Evolutionary conservation across 2,113 vertebrate genomes (phyloP), one percentile per base, ranked within the genome.

Genomic region (Fregata magnificens): DNA sequence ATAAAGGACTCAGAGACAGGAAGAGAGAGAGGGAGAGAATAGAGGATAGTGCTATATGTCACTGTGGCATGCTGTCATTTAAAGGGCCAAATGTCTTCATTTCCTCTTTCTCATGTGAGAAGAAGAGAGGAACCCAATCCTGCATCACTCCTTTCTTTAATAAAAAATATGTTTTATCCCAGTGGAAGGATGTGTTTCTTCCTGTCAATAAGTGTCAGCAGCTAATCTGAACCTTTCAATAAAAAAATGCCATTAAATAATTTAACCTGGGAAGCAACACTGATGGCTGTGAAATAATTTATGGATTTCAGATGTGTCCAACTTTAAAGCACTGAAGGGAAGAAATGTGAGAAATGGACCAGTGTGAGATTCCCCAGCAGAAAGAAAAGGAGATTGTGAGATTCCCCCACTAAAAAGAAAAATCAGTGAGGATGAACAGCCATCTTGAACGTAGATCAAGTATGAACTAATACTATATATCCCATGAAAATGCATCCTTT

Each of bases 161-260:
- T 96, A 98, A 97, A 97, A 98, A 94, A 82, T 95, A 97, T 88
- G 72, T 69, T 97, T 98, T 96, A 94, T 97, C 94, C 95, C 95
- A 94, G 86, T 56, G 69, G 97, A 93, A 91, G 69, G 80, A 92
- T 44, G 67, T 95, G 92, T 97, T 98, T 97, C 95, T 97, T 95
- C 78, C 90, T 97, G 96, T 97, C 98, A 93, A 96, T 98, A 98
- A 96, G 80, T 98, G 96, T 97, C 97, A 97, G 94, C 87, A 95
- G 91, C 93, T 97, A 98, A 98, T 98, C 97, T 96, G 97, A 98
- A 97, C 69, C 86, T 96, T 97, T 98, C 97, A 96, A 97, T 98
- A 97, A 98, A 98, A 98, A 95, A 98, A 98, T 96, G 82, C 69
- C 86, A 95, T 97, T 98, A 97, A 98, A 98, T 98, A 97, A 98